Evolutionary conservation across 2,888 invertebrate species (phyloP), one percentile per base, ranked within the genome.

Genomic region (Eurytoma californica): DNA sequence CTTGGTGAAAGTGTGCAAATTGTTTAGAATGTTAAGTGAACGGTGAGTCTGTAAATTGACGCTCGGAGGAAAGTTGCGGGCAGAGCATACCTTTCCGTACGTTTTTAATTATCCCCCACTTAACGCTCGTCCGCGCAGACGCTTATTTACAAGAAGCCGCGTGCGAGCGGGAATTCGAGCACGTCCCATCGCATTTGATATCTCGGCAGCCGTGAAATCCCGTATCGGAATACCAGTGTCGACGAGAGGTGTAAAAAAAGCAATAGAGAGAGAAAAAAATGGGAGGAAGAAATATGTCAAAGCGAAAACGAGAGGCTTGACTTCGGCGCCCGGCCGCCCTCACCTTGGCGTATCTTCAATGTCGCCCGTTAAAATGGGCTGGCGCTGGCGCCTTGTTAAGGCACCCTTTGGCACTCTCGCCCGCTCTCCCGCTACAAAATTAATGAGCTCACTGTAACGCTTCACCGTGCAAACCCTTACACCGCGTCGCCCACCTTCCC

Each of bases 371-470:
- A 88, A 87, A 88, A 88, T 86, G 24, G 53, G 85, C 85, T 49
- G 24, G 84, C 85, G 82, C 84, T 85, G 85, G 86, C 85, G 86
- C 87, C 88, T 89, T 87, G 87, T 88, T 86, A 87, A 87, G 84
- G 84, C 86, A 86, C 86, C 86, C 88, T 87, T 88, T 86, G 86
- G 84, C 85, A 84, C 55, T 47, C 67, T 18, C 47, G 9, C 73
- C 14, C 72, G n/a, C 86, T 39, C 63, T 53, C 47, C 87, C 82
- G 86, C 87, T 87, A 84, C 86, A 86, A 87, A 89, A 89, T 88
- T 89, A 89, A 89, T 89, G 88, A 89, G 88, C 88, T 87, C 88
- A 87, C 87, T 87, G 88, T 87, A 89, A 88, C 87, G 85, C 86
- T 88, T 87, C 88, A 87, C 88, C 86, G 84, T 86, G 83, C 85